Base-by-base conservation (phyloP, 1,140 invertebrate genomes). In the Oscheius sp. region DNA sequence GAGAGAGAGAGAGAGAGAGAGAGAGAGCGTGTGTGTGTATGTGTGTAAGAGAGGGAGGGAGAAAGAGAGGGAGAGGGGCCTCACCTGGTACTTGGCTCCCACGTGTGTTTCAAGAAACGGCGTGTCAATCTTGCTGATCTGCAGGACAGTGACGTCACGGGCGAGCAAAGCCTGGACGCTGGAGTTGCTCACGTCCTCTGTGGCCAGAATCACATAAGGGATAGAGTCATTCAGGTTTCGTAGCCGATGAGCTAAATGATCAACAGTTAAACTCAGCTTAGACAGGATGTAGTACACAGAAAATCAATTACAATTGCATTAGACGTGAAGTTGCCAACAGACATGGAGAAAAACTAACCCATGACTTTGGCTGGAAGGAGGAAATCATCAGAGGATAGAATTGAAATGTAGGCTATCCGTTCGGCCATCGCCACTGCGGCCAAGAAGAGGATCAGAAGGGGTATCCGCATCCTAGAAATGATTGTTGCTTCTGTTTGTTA, bases 61-160 rank as follows among this genome's bases (percentile, higher is more conserved):
- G n/a, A n/a, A n/a, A n/a, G n/a, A n/a, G n/a, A n/a, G 28, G 1
- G 3, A 28, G 28, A 35, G 31, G 7, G 1, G 3, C 23, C 49
- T 69, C 34, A 77, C 78, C 71, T 79, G 78, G 61, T 74, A 79
- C 59, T 79, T 79, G 15, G 49, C 73, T 3, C 46, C 70, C 31
- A 23, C 45, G 36, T 79, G 78, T 3, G 79, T 80, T 28, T 26
- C 34, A 2, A 64, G 26, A 46, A 49, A 79, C 4, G 79, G 79
- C 15, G 79, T 75, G 49, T 79, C 78, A 32, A 79, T 73, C 52
- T 72, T 76, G n/a, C 20, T 62, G 26, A 77, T 62, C 46, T 61
- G 67, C 26, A 52, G 46, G 10, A 71, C 46, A n/a, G 35, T 36
- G 28, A 79, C 59, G 18, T 63, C 67, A 31, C 75, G 46, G 23